These are phyloP conservation scores for Nycticryphes semicollaris DNA, from an alignment of 2,113 vertebrate genomes.

Conservation along the genomic window DNA sequence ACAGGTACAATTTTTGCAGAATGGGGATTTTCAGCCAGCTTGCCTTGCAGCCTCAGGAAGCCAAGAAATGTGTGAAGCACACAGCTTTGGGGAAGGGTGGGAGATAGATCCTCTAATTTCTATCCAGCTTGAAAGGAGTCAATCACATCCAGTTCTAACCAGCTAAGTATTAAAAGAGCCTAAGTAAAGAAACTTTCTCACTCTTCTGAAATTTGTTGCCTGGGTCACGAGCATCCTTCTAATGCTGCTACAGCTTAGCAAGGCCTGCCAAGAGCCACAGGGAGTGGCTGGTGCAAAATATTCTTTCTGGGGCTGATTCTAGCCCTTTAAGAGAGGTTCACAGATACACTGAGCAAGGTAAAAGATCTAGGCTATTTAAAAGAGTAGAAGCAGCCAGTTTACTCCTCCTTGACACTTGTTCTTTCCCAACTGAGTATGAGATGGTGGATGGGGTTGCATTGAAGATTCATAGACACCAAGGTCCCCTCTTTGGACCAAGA, in stretches of 20 bases:
- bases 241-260: background rate
- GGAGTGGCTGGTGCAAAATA: background rate
- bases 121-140: background rate
- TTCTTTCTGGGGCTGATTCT: background rate
- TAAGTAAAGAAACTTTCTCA: background rate
- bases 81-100: background rate
- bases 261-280: background rate
- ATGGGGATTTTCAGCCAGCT: background rate
- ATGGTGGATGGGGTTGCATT: background rate
- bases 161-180: background rate
- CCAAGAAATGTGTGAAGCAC: background rate
- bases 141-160: background rate
- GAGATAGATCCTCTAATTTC: background rate
- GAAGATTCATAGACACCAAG: background rate
- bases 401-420: rapidly evolving
- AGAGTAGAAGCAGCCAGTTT: background rate
- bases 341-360: background rate
- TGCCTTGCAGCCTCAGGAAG: background rate
- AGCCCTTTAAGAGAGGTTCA: background rate
- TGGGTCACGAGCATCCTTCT: background rate
- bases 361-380: background rate
- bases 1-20: background rate
- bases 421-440: background rate
- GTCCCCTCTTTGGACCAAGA: background rate
- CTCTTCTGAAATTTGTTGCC: background rate